phyloP scores from a whole-genome alignment of 1,140 invertebrate genomes.

The Cotesia vestalis region DNA sequence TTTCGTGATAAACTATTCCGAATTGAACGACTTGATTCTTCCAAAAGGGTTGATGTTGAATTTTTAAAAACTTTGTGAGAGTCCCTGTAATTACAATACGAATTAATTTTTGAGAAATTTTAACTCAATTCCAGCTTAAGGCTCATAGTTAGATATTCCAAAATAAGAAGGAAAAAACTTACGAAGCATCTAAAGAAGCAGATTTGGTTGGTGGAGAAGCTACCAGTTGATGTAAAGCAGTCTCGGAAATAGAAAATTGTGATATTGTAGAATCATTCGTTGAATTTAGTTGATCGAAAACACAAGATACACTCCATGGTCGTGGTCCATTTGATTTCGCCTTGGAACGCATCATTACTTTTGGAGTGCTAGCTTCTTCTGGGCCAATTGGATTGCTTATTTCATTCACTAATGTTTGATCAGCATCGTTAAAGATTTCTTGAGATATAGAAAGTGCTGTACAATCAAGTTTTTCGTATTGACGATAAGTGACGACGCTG shows the following conservation, averaged over 20 bases:
- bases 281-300: constrained; percentile 64
- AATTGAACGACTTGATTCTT: constrained; percentile 56
- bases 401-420: constrained; percentile 54
- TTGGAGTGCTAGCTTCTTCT: constrained; percentile 54
- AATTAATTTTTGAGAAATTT: constrained; percentile 24
- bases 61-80: constrained; percentile 58
- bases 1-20: constrained; percentile 70
- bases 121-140: not conserved
- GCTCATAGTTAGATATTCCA: too few relatives aligned
- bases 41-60: constrained; percentile 61
- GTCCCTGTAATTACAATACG: constrained; percentile 49
- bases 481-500: constrained; percentile 72
- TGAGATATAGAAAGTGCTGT: constrained; percentile 70
- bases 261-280: constrained; percentile 60
- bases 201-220: constrained; percentile 58
- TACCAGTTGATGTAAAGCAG: constrained; percentile 78
- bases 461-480: constrained; percentile 55
- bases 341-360: constrained; percentile 64
- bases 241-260: constrained; percentile 84
- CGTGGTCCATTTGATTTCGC: constrained; percentile 66
- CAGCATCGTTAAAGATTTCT: constrained; percentile 64
- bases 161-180: constrained; percentile 40
- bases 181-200: constrained; percentile 58
- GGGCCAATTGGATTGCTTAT: constrained; percentile 37
- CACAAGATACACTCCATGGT: constrained; percentile 86